Evolutionary conservation across 2,113 vertebrate genomes (phyloP), one percentile per base, ranked within the genome.

Genomic region (Alligator mississippiensis): DNA sequence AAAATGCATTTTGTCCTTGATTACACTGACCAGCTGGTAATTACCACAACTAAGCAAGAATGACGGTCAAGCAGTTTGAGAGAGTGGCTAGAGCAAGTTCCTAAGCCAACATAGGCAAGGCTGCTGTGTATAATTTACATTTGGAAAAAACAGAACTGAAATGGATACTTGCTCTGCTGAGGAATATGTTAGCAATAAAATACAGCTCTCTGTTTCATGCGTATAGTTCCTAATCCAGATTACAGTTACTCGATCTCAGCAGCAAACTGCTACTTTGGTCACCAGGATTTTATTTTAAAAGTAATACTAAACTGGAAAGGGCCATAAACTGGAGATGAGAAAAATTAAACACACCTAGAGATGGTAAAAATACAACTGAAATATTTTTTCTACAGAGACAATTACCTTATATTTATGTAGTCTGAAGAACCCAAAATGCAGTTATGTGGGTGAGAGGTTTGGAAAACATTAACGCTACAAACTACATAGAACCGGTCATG

Each of bases 181-280:
- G 62, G 66, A 60, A 14, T 10, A 28, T 18, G 1, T 7, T 11
- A 12, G 64, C 28, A 6, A 3, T 18, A 5, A 66, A 64, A 58
- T 47, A 25, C 47, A 18, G 0, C 4, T 18, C 60, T 66, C 68
- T 62, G 68, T 77, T 47, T 5, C 38, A 1, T 9, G 4, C 0
- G 2, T 1, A 0, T 11, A 80, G 66, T 5, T 61, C 30, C 74
- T 72, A 83, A 74, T 64, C 59, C 64, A 9, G 60, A 61, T 7
- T 28, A 75, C 28, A 75, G 60, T 47, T 64, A 80, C 19, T n/a
- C 18, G 28, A 13, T 58, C n/a, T n/a, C 57, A 17, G 28, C 81
- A 68, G 61, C 61, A 47, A 17, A n/a, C 9, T 5, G 11, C 27
- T 81, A 3, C 11, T 27, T 9, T 11, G 30, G 27, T 6, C 27